A percentile compares a stretch with the other conserved stretches of the same genome.
Evolutionary conservation across 2,113 vertebrate species (phyloP).

Genomic region (Promerops cafer): DNA sequence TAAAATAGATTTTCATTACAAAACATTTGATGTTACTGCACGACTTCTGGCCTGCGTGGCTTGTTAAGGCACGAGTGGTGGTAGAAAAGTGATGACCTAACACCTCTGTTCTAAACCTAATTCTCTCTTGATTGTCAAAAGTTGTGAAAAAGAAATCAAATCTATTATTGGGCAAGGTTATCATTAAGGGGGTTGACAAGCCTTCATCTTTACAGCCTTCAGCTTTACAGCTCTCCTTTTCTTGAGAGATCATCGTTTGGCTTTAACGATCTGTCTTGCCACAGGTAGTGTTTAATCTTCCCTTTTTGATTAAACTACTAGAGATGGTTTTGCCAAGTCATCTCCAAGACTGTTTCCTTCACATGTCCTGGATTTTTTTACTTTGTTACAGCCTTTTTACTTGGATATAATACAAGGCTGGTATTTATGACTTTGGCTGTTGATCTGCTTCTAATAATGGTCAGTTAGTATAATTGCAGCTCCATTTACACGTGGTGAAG

Average conservation of each 20-base stretch:
- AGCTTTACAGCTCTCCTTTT: slow-evolving; percentile 33
- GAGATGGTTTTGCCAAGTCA: slow-evolving; percentile 21
- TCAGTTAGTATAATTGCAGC: neutral
- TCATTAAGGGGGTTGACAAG: slow-evolving; percentile 37
- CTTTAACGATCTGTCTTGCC: slow-evolving; percentile 17
- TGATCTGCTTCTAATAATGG: neutral
- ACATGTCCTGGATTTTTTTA: neutral
- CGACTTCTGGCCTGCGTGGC: neutral
- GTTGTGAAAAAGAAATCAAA: slow-evolving; percentile 54
- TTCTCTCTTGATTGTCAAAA: slow-evolving; percentile 35
- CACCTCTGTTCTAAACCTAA: slow-evolving; percentile 43
- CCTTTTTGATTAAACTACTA: slow-evolving; percentile 40
- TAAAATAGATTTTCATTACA: slow-evolving; percentile 52
- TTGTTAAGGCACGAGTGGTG: neutral
- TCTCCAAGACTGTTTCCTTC: neutral
- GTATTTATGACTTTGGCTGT: neutral
- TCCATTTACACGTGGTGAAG: neutral
- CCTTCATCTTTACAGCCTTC: slow-evolving; percentile 41
- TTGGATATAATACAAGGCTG: neutral
- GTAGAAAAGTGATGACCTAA: slow-evolving; percentile 4
- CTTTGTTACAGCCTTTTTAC: neutral
- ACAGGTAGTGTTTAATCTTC: slow-evolving; percentile 31
- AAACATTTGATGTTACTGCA: slow-evolving; percentile 22
- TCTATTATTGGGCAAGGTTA: slow-evolving; percentile 43
- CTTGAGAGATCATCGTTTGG: slow-evolving; percentile 25